Evolutionary conservation across 1,140 invertebrate species (phyloP), one percentile per base, ranked within the genome.

Genomic region (Trinorchestia longiramus): DNA sequence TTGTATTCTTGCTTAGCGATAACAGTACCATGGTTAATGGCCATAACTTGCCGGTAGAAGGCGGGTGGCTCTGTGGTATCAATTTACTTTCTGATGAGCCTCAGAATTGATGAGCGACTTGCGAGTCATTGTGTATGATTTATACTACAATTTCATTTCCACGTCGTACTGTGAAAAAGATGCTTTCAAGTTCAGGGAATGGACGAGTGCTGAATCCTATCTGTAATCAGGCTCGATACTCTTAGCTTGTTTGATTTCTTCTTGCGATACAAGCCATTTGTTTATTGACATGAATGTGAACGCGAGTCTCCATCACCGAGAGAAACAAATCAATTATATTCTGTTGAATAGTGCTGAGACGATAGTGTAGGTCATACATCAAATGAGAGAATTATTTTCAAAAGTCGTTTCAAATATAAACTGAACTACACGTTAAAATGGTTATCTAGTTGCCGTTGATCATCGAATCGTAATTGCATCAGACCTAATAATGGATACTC

Each of bases 21-120:
- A 98, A 98, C 97, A 98, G 99, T 42, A 95, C 97, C 42, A 99
- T 99, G 98, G 98, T 99, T 44, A 99, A 98, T 96, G 99, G 99
- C 42, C 97, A 98, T 15, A 97, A 98, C 95, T 97, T 99, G 44
- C 98, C 98, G 0, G 97, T 99, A 40, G 99, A 99, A 97, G 99
- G 99, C 62, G 99, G 99, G 6, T 94, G 43, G 43, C 44, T 94
- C 41, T 94, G 92, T 45, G 92, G 92, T 36, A 44, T n/a, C 17
- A 94, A 44, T 47, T 40, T 94, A 6, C 43, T 94, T 43, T 42
- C 92, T 94, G 92, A 94, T 47, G 44, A 43, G 43, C 88, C n/a
- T 90, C 41, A 90, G 43, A 90, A 90, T 42, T 90, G 28, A 43
- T 90, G 62, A 53, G 19, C 19, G 47, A 53, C 47, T 19, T 53